phyloP scores from a whole-genome alignment of 2,888 invertebrate genomes.

The Tenodera sinensis region DNA sequence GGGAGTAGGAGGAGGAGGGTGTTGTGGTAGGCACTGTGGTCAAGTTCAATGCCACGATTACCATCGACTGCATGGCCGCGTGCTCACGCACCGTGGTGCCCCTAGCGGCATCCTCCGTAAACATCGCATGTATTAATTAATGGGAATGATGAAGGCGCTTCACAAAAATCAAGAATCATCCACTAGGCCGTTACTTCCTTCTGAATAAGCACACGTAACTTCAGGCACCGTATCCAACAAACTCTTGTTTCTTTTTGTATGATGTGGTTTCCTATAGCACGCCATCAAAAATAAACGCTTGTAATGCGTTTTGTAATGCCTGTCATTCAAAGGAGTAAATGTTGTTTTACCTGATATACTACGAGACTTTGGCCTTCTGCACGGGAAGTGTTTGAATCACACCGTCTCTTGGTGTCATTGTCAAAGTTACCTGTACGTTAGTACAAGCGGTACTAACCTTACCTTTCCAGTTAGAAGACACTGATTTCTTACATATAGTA shows the following conservation, averaged over 20 bases:
- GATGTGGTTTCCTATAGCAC: background rate
- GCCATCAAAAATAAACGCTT: no score
- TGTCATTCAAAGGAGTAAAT: no score
- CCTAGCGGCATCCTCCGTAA: background rate
- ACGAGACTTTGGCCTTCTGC: no score
- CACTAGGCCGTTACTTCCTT: background rate
- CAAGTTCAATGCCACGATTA: constrained; percentile 13
- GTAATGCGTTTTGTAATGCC: no score
- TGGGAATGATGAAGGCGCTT: background rate
- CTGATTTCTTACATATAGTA: no score
- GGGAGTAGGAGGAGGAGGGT: background rate
- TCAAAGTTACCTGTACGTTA: no score
- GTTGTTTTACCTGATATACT: no score
- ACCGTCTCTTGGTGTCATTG: no score
- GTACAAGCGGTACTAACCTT: no score
- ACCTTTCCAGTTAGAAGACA: no score
- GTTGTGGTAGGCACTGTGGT: background rate
- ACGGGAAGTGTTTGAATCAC: no score
- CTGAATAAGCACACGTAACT: background rate
- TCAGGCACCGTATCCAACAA: background rate
- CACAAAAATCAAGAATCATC: background rate
- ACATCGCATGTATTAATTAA: background rate
- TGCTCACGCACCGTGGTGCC: constrained; percentile 7
- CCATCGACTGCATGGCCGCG: background rate
- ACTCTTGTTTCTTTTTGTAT: background rate